A percentile compares a stretch with the other conserved stretches of the same genome.
These are phyloP conservation scores for Trilocha varians DNA, from an alignment of 2,888 invertebrate genomes.

Conservation along the genomic window DNA sequence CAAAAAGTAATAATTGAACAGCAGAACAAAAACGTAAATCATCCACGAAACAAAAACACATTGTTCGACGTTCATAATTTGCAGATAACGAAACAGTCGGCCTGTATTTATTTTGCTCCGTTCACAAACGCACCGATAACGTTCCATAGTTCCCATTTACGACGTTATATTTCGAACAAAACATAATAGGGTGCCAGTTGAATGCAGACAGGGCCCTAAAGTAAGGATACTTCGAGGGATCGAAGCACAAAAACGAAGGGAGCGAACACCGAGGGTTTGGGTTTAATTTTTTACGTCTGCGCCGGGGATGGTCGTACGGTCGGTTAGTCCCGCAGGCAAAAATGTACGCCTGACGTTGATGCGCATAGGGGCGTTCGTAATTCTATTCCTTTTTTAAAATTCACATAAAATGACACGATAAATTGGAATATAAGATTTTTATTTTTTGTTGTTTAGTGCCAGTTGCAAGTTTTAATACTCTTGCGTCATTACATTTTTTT, in stretches of 20 bases:
- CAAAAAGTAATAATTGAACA: neutral
- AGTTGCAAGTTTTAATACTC: no score
- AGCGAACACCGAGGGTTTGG: slow-evolving; percentile 38
- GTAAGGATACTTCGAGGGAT: slow-evolving; percentile 23
- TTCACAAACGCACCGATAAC: slow-evolving; percentile 22
- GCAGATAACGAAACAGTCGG: slow-evolving; percentile 23
- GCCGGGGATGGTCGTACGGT: slow-evolving; percentile 7
- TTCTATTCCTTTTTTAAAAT: neutral
- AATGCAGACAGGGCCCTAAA: slow-evolving; percentile 37
- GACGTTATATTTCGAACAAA: slow-evolving; percentile 27
- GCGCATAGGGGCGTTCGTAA: neutral
- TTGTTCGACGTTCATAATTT: slow-evolving; percentile 20
- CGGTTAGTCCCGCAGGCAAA: neutral
- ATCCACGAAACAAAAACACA: slow-evolving; percentile 10
- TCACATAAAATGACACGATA: neutral
- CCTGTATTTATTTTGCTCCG: slow-evolving; percentile 23
- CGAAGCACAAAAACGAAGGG: slow-evolving; percentile 52
- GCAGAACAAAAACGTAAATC: slow-evolving; percentile 1
- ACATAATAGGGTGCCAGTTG: slow-evolving; percentile 40
- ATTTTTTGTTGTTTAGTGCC: neutral
- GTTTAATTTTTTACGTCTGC: slow-evolving; percentile 51
- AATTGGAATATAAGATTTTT: neutral
- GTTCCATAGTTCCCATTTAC: slow-evolving; percentile 17
- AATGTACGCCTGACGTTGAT: neutral
- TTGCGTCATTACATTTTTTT: no score